Evolutionary conservation across 2,888 invertebrate genomes (phyloP).

Genomic region (Nomada fucata): DNA sequence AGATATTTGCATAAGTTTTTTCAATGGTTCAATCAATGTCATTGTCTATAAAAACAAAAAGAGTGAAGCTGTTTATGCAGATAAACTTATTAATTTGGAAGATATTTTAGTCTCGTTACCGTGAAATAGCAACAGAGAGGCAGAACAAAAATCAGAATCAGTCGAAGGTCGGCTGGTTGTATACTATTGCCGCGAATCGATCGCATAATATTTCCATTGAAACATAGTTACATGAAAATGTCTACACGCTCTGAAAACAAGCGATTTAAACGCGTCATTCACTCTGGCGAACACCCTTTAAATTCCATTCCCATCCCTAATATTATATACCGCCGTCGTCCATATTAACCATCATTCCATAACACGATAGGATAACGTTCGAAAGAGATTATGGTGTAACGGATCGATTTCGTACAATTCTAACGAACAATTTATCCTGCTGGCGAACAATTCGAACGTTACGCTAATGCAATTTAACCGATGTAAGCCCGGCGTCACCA

Average conservation of each 20-base stretch:
- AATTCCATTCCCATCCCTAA: slow-evolving; percentile 15
- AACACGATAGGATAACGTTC: neutral
- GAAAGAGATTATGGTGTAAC: neutral
- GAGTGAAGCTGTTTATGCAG: too few species aligned
- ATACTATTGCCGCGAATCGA: neutral
- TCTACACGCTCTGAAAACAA: slow-evolving; percentile 9
- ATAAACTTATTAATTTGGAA: too few species aligned
- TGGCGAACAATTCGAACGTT: neutral
- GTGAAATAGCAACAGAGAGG: too few species aligned
- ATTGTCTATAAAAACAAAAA: too few species aligned
- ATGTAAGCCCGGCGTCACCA: neutral
- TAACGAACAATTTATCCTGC: neutral
- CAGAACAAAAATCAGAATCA: too few species aligned
- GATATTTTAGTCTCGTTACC: too few species aligned
- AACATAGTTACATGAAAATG: slow-evolving; percentile 22
- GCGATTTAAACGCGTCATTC: slow-evolving; percentile 20
- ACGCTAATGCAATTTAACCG: neutral
- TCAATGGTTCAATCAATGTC: too few species aligned
- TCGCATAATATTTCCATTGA: neutral
- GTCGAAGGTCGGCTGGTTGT: too few species aligned
- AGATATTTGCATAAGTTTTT: too few species aligned
- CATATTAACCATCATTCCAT: neutral
- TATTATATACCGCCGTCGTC: slow-evolving; percentile 7
- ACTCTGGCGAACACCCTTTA: neutral
- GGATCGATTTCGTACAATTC: neutral